Conservation (phyloP, 2,797 vertebrate species). For the Urosaurus nigricauda region DNA sequence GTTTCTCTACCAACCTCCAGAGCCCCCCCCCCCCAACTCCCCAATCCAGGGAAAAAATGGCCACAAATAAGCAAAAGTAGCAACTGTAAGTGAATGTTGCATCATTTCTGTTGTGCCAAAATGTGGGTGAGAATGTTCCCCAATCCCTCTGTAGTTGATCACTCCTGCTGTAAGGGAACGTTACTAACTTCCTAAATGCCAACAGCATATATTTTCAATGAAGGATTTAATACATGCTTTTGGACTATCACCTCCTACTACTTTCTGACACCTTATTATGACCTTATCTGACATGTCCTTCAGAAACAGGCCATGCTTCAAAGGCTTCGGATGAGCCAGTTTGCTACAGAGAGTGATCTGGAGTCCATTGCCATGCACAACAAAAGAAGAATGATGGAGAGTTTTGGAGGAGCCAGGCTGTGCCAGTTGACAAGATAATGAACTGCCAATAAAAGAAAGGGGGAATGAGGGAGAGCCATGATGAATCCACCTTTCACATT, state of each 20-base stretch:
- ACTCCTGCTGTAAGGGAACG: too few relatives aligned
- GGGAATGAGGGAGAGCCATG: slow-evolving; percentile 57
- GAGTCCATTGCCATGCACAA: slow-evolving; percentile 23
- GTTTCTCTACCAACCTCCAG: too few relatives aligned
- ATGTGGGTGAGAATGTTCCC: too few relatives aligned
- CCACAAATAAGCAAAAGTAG: too few relatives aligned
- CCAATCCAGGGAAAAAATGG: too few relatives aligned
- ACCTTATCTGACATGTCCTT: background rate
- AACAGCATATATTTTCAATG: background rate
- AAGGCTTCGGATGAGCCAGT: background rate
- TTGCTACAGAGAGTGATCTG: background rate
- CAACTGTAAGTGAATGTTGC: too few relatives aligned
- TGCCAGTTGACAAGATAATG: slow-evolving; percentile 71
- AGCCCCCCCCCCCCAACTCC: too few relatives aligned
- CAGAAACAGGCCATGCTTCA: background rate
- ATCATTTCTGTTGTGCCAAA: too few relatives aligned
- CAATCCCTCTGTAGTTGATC: too few relatives aligned
- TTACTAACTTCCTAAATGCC: background rate
- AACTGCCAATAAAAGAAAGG: slow-evolving; percentile 64
- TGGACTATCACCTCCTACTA: background rate
- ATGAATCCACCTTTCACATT: slow-evolving; percentile 66
- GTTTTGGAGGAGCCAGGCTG: slow-evolving; percentile 42
- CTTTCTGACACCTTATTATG: background rate
- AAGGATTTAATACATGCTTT: background rate
- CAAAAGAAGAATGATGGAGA: slow-evolving; percentile 50